A percentile compares a stretch with the other conserved stretches of the same genome.
Evolutionary conservation across 2,888 invertebrate species (phyloP).

Genomic region (Cerastis leucographa): DNA sequence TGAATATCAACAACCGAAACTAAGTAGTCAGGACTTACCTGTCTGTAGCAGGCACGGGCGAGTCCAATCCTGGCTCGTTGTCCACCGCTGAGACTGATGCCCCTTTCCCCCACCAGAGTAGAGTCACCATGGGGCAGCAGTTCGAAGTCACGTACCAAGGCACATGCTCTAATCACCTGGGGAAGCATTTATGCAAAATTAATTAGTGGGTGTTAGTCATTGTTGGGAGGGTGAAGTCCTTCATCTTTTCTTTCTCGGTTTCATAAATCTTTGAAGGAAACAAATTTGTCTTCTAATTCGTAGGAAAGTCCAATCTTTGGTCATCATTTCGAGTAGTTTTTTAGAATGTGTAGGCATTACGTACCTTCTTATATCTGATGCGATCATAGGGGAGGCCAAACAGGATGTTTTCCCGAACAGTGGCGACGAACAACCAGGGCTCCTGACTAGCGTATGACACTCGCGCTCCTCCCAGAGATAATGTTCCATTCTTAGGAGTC

Average conservation of each 20-base stretch:
- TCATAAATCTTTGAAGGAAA: not conserved
- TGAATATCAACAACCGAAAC: not conserved
- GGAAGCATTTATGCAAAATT: not conserved
- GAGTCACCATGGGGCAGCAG: slow-evolving; percentile 93
- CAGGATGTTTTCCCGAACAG: slow-evolving; percentile 94
- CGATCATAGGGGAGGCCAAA: slow-evolving; percentile 93
- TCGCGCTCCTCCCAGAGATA: slow-evolving; percentile 90
- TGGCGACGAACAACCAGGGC: slow-evolving; percentile 94
- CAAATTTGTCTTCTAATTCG: not conserved
- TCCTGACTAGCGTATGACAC: slow-evolving; percentile 94
- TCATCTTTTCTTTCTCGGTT: not conserved
- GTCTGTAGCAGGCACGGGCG: slow-evolving; percentile 94
- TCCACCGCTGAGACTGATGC: slow-evolving; percentile 94
- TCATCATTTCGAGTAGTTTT: not conserved
- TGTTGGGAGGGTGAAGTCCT: not conserved
- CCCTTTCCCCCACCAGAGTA: slow-evolving; percentile 94
- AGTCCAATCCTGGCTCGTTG: slow-evolving; percentile 95
- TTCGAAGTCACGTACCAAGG: slow-evolving; percentile 92
- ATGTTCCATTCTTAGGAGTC: slow-evolving; percentile 90
- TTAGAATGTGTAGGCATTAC: slow-evolving; percentile 1
- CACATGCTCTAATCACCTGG: slow-evolving; percentile 91
- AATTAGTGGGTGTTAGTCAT: not conserved
- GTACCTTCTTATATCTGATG: slow-evolving; percentile 87
- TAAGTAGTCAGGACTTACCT: slow-evolving; percentile 88
- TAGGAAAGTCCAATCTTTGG: not conserved